Percentiles rank a stretch among this genome's conserved stretches.
Conservation (phyloP, 1,140 invertebrate species). For the Scaptodrosophila lebanonensis region DNA sequence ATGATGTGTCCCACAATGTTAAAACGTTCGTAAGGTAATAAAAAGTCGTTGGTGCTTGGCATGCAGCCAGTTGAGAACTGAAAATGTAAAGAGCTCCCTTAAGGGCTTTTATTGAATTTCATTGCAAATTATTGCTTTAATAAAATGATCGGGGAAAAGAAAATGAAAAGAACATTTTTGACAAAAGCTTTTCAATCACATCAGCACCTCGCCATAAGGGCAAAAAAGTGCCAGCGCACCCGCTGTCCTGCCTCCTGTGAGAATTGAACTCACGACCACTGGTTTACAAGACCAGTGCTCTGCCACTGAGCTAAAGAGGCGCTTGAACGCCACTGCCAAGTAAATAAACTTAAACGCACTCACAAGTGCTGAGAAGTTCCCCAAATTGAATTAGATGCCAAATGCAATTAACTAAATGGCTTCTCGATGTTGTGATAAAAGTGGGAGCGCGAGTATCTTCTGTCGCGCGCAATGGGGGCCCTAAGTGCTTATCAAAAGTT, state of each 20-base stretch:
- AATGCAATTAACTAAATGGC: conserved; percentile 68
- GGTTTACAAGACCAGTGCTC: conserved; percentile 94
- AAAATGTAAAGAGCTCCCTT: too few species aligned
- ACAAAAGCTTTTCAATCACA: conserved; percentile 22
- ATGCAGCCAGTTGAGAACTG: background rate
- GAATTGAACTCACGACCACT: conserved; percentile 93
- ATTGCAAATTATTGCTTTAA: too few species aligned
- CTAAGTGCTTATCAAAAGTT: conserved; percentile 52
- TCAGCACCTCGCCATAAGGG: conserved; percentile 26
- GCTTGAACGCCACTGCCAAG: conserved; percentile 25
- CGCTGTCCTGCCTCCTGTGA: conserved; percentile 87
- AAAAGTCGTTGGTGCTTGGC: background rate
- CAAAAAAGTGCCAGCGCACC: too few species aligned
- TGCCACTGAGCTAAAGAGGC: conserved; percentile 90
- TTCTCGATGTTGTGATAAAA: conserved; percentile 51
- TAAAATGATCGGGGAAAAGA: background rate
- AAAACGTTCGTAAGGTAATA: conserved; percentile 21
- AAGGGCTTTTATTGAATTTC: background rate
- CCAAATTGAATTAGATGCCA: conserved; percentile 56
- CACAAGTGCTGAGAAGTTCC: conserved; percentile 11
- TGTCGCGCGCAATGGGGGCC: conserved; percentile 1
- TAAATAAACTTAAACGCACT: conserved; percentile 16
- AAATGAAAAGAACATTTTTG: conserved; percentile 4
- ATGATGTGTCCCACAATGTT: conserved; percentile 55
- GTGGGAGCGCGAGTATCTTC: conserved; percentile 6